A percentile compares a stretch with the other conserved stretches of the same genome.
Conservation (phyloP, 2,888 invertebrate genomes). For the Zaprionus obscuricornis region DNA sequence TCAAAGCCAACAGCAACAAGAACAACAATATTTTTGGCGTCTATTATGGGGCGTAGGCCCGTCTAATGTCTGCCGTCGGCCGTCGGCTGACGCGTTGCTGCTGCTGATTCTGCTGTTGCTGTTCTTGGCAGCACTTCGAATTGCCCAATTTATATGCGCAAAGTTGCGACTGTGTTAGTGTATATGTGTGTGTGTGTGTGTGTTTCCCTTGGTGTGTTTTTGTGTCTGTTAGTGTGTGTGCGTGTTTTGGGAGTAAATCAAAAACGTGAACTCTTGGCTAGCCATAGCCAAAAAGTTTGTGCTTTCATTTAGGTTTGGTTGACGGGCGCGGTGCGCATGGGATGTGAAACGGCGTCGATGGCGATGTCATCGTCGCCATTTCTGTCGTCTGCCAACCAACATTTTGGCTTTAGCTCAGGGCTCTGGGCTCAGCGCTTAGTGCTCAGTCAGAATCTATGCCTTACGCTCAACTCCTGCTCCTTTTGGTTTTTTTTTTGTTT, state of each 20-base stretch:
- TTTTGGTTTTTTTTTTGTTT: too few species aligned
- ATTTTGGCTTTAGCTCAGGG: background rate
- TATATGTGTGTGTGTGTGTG: background rate
- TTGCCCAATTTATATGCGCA: constrained; percentile 70
- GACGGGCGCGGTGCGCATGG: background rate
- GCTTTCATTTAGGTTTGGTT: background rate
- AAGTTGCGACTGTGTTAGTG: constrained; percentile 42
- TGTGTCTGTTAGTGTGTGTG: constrained; percentile 24
- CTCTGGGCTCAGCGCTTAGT: too few species aligned
- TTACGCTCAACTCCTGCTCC: too few species aligned
- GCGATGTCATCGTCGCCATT: constrained; percentile 55
- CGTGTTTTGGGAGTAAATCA: constrained; percentile 59
- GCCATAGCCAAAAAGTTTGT: constrained; percentile 57
- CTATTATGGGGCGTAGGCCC: constrained; percentile 13
- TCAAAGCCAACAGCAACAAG: too few species aligned
- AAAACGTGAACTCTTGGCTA: constrained; percentile 68
- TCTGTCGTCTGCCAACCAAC: constrained; percentile 43
- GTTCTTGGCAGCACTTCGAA: constrained; percentile 38
- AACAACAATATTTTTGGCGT: too few species aligned
- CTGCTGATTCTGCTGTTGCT: too few species aligned
- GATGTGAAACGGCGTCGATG: constrained; percentile 4
- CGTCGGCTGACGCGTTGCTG: background rate
- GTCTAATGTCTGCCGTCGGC: background rate
- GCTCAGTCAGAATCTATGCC: too few species aligned
- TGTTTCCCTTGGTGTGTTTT: constrained; percentile 9